phyloP scores from a whole-genome alignment of 2,113 vertebrate species.

The Podocnemis expansa region DNA sequence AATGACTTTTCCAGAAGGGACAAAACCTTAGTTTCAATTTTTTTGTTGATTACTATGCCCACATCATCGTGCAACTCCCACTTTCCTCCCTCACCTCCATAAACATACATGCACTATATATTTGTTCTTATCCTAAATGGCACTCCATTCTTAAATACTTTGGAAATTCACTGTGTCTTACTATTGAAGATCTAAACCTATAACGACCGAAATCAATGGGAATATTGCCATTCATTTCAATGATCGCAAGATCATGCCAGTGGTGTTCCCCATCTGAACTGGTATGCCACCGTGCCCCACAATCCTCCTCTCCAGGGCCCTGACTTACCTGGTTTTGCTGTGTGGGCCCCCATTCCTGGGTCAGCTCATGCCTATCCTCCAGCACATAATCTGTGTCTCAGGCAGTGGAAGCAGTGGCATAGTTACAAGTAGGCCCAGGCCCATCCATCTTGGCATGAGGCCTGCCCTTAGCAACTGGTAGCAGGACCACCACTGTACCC shows the following conservation, averaged over 20 bases:
- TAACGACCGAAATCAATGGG: not conserved
- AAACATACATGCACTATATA: not conserved
- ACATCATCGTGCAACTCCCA: not conserved
- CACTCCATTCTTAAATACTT: not conserved
- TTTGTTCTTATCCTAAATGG: not conserved
- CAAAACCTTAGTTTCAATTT: slow-evolving; percentile 3
- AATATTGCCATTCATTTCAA: not conserved
- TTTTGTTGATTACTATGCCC: not conserved
- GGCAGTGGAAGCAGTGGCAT: no score
- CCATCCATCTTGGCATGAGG: no score
- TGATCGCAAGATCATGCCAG: not conserved
- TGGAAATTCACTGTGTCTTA: not conserved
- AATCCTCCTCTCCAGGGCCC: no score
- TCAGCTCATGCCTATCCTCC: no score
- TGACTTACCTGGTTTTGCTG: no score
- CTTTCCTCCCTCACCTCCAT: not conserved
- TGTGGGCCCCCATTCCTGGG: no score
- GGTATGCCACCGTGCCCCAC: no score
- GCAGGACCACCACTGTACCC: no score
- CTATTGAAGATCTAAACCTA: not conserved
- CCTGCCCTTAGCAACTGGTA: no score
- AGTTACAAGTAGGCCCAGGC: no score
- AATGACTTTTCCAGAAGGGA: slow-evolving; percentile 20
- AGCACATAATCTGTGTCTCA: no score
- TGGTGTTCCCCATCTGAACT: no score